Conservation (phyloP, 2,797 vertebrate species). For the Poeciliopsis turneri region DNA sequence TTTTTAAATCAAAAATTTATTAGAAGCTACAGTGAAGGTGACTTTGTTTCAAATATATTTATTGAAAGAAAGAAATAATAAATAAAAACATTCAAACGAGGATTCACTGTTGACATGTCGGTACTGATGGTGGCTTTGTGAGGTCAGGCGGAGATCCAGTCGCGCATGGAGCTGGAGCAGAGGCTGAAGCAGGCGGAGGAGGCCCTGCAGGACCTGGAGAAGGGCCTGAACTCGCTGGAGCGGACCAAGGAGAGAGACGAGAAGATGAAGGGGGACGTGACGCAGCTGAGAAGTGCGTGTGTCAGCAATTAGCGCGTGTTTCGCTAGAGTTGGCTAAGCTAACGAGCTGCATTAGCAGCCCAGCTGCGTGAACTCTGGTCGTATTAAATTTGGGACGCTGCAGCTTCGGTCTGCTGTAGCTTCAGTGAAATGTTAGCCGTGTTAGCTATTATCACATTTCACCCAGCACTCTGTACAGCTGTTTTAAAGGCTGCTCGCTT, state of each 20-base stretch:
- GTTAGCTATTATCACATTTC: not conserved
- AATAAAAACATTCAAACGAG: not conserved
- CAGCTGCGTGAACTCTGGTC: not conserved
- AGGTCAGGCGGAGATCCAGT: conserved; percentile 89
- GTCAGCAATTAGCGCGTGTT: not conserved
- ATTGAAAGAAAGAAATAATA: no score
- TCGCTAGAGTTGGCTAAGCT: not conserved
- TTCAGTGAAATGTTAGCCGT: not conserved
- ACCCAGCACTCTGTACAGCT: not conserved
- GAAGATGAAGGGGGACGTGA: conserved; percentile 94
- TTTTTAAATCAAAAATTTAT: not conserved
- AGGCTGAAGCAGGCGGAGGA: conserved; percentile 90
- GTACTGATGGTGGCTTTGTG: not conserved
- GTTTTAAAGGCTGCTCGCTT: not conserved
- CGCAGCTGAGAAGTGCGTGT: conserved; percentile 90
- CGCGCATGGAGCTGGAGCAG: conserved; percentile 90
- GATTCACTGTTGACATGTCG: no score
- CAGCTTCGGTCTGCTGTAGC: not conserved
- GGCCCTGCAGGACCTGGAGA: conserved; percentile 90
- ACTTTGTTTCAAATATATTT: no score
- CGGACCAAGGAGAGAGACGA: conserved; percentile 90
- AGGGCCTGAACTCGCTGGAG: conserved; percentile 88
- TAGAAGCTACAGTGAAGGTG: not conserved
- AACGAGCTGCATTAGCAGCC: not conserved
- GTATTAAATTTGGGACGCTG: not conserved